Percentiles rank a stretch among this genome's conserved stretches.
These are phyloP conservation scores for Ichneumon xanthorius DNA, from an alignment of 2,888 invertebrate species.

Conservation along the genomic window DNA sequence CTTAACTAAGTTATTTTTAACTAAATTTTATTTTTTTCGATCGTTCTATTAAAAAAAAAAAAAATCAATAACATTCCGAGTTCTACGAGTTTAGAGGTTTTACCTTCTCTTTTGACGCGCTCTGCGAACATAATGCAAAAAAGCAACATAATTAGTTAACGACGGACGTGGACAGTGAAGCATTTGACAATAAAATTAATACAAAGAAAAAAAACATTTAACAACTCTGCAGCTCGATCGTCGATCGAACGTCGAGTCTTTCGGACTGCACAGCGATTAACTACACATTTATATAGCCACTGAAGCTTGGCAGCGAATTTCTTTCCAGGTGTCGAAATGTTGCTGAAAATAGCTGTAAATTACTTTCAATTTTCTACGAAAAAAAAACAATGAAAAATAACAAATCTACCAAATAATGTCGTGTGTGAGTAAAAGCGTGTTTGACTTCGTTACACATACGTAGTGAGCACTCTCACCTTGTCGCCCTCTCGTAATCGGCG, in stretches of 20 bases:
- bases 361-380: constrained; percentile 19
- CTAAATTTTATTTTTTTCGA: constrained; percentile 29
- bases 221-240: constrained; percentile 54
- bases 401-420: constrained; percentile 40
- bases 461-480: constrained; percentile 81
- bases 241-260: constrained; percentile 40
- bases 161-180: constrained; percentile 77
- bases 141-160: constrained; percentile 79
- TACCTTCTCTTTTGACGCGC: constrained; percentile 84
- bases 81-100: constrained; percentile 72
- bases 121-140: constrained; percentile 83
- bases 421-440: constrained; percentile 79
- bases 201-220: constrained; percentile 50
- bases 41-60: constrained; percentile 57
- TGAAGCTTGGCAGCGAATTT: constrained; percentile 77
- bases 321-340: constrained; percentile 50
- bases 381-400: constrained; percentile 18
- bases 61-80: constrained; percentile 59
- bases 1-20: constrained; percentile 47
- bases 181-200: constrained; percentile 42
- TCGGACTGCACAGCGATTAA: constrained; percentile 68
- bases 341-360: constrained; percentile 50
- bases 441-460: constrained; percentile 73
- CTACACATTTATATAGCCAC: constrained; percentile 75
- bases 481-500: constrained; percentile 71